These are phyloP conservation scores for Synanthedon vespiformis DNA, from an alignment of 2,888 invertebrate genomes.

Conservation along the genomic window DNA sequence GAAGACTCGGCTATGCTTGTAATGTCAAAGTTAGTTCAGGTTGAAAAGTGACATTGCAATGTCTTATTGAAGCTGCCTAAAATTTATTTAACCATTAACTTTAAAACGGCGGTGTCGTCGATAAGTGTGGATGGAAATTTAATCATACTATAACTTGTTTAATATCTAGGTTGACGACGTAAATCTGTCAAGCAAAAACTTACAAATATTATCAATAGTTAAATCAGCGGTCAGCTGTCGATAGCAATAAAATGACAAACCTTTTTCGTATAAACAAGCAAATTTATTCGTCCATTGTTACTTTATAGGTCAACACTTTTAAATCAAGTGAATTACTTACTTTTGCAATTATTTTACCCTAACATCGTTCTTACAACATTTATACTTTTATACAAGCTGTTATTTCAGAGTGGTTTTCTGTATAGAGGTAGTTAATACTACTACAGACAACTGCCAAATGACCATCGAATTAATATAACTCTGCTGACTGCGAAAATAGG, in stretches of 20 bases:
- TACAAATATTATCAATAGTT: constrained; percentile 8
- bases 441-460: no score
- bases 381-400: no score
- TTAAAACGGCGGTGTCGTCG: no score
- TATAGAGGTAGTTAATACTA: no score
- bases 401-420: no score
- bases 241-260: constrained; percentile 16
- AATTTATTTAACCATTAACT: no score
- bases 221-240: constrained; percentile 9
- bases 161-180: constrained; percentile 17
- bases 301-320: constrained; percentile 53
- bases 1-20: no score
- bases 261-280: constrained; percentile 46
- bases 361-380: background rate
- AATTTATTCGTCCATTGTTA: constrained; percentile 56
- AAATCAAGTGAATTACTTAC: constrained; percentile 21
- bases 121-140: background rate
- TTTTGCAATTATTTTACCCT: background rate
- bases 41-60: no score
- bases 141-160: background rate
- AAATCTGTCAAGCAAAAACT: constrained; percentile 15
- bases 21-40: no score
- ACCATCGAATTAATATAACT: no score
- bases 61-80: no score
- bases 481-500: no score